A percentile compares a stretch with the other conserved stretches of the same genome.
phyloP scores from a whole-genome alignment of 2,113 vertebrate species.

The Nanorana parkeri region DNA sequence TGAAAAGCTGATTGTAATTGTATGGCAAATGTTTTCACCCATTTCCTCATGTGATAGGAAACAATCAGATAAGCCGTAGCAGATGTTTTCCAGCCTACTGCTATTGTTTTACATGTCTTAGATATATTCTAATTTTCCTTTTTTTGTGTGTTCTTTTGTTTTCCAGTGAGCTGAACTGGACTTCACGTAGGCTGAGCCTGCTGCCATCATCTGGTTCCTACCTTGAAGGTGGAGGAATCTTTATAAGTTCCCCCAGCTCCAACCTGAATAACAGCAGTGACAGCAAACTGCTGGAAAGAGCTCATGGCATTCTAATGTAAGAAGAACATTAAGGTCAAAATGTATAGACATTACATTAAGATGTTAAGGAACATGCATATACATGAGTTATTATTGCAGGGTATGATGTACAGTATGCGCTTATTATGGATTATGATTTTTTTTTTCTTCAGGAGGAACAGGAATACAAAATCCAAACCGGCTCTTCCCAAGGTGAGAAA shows the following conservation, averaged over 20 bases:
- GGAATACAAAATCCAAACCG: constrained; percentile 89
- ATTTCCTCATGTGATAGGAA: no score
- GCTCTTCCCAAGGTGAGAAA: constrained; percentile 91
- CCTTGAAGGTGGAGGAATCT: constrained; percentile 91
- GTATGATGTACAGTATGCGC: neutral
- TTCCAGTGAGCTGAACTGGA: constrained; percentile 72
- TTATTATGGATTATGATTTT: neutral
- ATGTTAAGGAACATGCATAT: no score
- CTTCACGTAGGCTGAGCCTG: constrained; percentile 77
- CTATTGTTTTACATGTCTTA: no score
- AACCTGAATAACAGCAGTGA: constrained; percentile 43
- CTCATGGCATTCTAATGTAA: constrained; percentile 98
- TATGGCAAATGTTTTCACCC: no score
- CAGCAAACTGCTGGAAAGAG: constrained; percentile 94
- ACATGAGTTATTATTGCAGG: no score
- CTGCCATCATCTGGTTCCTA: constrained; percentile 71
- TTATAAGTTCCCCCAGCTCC: constrained; percentile 82
- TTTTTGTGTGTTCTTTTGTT: neutral
- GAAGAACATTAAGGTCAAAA: constrained; percentile 49
- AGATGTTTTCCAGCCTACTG: no score
- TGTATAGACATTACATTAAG: no score
- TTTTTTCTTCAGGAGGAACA: constrained; percentile 84
- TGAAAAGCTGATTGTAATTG: no score
- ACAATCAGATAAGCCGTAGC: no score
- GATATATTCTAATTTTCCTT: neutral